Evolutionary conservation across 1,140 invertebrate genomes (phyloP).

Genomic region (Pygmarrhopalites habei): DNA sequence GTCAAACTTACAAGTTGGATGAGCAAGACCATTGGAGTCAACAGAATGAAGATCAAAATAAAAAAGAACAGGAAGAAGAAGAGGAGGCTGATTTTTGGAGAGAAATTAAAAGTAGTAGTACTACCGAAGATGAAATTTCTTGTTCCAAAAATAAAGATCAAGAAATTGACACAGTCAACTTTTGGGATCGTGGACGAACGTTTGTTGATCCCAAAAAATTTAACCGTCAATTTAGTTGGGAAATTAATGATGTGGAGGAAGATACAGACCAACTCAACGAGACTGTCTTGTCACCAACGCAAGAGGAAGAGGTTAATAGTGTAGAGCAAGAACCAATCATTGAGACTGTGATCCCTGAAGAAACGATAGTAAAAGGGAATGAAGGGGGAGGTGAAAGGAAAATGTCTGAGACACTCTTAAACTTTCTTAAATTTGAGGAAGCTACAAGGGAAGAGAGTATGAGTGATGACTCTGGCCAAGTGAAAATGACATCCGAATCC

Average conservation of each 20-base stretch:
- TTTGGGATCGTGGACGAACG: not conserved
- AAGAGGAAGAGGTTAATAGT: not conserved
- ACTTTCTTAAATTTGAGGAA: too few relatives aligned
- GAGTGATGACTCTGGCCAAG: too few relatives aligned
- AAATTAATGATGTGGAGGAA: not conserved
- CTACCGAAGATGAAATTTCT: not conserved
- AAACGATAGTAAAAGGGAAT: too few relatives aligned
- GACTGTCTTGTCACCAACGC: not conserved
- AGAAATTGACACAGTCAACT: not conserved
- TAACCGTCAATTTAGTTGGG: slow-evolving; percentile 9
- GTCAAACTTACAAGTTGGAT: not conserved
- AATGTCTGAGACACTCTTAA: too few relatives aligned
- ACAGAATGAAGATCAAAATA: not conserved
- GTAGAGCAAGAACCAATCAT: too few relatives aligned
- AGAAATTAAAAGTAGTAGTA: not conserved
- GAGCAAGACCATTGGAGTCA: too few relatives aligned
- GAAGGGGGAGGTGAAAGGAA: too few relatives aligned
- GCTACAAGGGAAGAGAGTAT: too few relatives aligned
- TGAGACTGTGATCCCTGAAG: too few relatives aligned
- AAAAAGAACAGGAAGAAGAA: not conserved
- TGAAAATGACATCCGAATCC: too few relatives aligned
- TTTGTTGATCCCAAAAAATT: slow-evolving; percentile 1
- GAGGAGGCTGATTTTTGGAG: slow-evolving; percentile 23
- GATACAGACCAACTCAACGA: not conserved
- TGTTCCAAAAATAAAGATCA: not conserved